Percentiles rank a stretch among this genome's conserved stretches.
Conservation (phyloP, 2,888 invertebrate genomes). For the Bombylius discolor region DNA sequence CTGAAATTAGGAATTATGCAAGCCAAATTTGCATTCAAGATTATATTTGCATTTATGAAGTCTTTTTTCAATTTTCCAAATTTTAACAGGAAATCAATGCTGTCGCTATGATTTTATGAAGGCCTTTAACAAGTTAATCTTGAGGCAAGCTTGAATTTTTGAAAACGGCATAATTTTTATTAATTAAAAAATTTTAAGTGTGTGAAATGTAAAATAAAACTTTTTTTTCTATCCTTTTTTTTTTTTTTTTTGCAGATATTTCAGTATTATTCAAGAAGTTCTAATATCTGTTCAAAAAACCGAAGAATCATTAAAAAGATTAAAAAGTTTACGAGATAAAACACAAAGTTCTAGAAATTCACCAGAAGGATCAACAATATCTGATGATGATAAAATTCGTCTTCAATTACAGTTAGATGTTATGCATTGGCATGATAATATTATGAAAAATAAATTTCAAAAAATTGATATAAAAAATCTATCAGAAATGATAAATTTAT, state of each 20-base stretch:
- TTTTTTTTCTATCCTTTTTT: background rate
- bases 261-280: conserved; percentile 68
- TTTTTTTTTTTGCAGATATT: conserved; percentile 40
- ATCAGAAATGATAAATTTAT: conserved; percentile 45
- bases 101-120: too few species aligned
- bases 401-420: conserved; percentile 82
- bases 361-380: conserved; percentile 38
- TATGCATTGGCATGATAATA: conserved; percentile 52
- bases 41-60: too few species aligned
- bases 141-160: too few species aligned
- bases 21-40: too few species aligned
- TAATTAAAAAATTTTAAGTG: too few species aligned
- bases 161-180: too few species aligned
- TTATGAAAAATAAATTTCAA: conserved; percentile 43
- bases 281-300: conserved; percentile 88
- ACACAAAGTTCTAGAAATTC: conserved; percentile 23
- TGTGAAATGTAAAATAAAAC: too few species aligned
- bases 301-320: conserved; percentile 80
- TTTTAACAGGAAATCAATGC: too few species aligned
- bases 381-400: conserved; percentile 90
- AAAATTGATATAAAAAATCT: conserved; percentile 46
- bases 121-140: too few species aligned
- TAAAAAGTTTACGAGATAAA: conserved; percentile 70
- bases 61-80: too few species aligned
- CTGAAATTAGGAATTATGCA: too few species aligned